A percentile compares a stretch with the other conserved stretches of the same genome.
Evolutionary conservation across 2,888 invertebrate species (phyloP).

Genomic region (Stegana nigrithorax): DNA sequence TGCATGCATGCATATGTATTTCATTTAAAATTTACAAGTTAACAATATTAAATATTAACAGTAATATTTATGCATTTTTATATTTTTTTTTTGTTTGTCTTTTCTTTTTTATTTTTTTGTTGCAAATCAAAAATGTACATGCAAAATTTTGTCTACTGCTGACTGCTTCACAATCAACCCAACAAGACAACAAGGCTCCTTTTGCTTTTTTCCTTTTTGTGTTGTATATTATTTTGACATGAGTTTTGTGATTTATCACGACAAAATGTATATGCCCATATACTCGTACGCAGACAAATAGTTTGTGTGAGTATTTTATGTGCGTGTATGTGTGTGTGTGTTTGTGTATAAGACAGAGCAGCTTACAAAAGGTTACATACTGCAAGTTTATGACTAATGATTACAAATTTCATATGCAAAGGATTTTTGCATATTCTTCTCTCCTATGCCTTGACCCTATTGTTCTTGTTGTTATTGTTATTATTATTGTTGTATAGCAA

Average conservation of each 20-base stretch:
- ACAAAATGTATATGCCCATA: neutral
- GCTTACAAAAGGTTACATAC: no score
- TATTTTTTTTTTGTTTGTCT: neutral
- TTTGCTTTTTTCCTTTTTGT: neutral
- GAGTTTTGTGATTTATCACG: neutral
- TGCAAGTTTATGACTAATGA: no score
- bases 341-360: no score
- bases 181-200: neutral
- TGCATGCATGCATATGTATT: slow-evolving; percentile 48
- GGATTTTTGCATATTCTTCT: neutral
- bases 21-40: slow-evolving; percentile 62
- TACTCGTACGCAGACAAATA: neutral
- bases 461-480: neutral
- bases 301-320: no score
- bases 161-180: neutral
- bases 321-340: no score
- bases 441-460: neutral
- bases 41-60: slow-evolving; percentile 65
- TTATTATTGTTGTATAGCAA: neutral
- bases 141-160: slow-evolving; percentile 38
- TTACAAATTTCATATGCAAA: slow-evolving; percentile 7
- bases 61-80: slow-evolving; percentile 57
- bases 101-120: slow-evolving; percentile 41
- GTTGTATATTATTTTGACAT: no score
- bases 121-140: slow-evolving; percentile 57